Evolutionary conservation across 1,140 invertebrate species (phyloP), one percentile per base, ranked within the genome.

Genomic region (Goniozus legneri): DNA sequence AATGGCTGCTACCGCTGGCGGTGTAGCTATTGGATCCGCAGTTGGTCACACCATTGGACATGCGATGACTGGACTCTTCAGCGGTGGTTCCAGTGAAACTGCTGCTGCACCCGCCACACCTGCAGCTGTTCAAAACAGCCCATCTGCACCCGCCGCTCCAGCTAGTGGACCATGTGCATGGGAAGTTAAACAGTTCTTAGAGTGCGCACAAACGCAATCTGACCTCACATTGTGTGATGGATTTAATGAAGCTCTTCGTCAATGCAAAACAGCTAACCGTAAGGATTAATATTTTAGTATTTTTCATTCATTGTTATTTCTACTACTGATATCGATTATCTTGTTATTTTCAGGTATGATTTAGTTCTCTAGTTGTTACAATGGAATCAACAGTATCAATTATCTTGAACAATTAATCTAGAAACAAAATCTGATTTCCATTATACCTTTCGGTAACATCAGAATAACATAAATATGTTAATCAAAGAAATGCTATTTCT

Each of bases 1-100:
- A 76, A 95, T 95, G 91, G 91, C 90, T 46, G 89, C 89, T 2
- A 94, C 91, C 4, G 91, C 91, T 62, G 91, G 90, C 41, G 91
- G 91, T 59, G 91, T 94, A 20, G 91, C 91, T 27, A 82, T 93
- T 37, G 91, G 91, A 60, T 91, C 88, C 0, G 88, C 91, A 27
- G 84, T 93, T 55, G 92, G 92, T 37, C 92, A 95, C 58, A 83
- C 88, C 16, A 79, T 92, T 41, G 93, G 92, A 45, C 83, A 86
- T 73, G 91, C 89, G 22, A 46, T 95, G 15, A 93, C 91, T 52
- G 88, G 92, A 20, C 77, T 90, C 73, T 89, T 92, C 61, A 84
- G 88, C 55, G 88, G 90, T 15, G 76, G 83, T 39, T 80, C 79
- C 43, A 80, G 77, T 52, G 80, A 82, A 33, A 69, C 66, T 31